phyloP scores from a whole-genome alignment of 92 coral and sea anemone species.

The Epizoanthus scotinus region DNA sequence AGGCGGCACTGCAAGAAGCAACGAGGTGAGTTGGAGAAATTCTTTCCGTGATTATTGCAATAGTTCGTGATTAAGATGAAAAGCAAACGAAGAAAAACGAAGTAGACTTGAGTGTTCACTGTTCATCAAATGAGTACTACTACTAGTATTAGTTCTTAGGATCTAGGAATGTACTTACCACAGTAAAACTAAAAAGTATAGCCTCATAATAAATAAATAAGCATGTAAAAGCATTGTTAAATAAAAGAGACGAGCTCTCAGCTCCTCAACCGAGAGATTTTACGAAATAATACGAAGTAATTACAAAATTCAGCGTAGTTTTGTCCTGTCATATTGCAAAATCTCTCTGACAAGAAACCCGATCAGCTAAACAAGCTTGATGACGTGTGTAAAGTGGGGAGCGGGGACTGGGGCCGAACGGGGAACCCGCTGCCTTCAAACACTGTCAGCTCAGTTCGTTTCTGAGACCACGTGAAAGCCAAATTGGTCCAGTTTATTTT shows the following conservation, averaged over 20 bases:
- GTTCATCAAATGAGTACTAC: not conserved
- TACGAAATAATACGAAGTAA: slow-evolving; percentile 35
- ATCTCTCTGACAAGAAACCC: not conserved
- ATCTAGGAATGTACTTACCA: slow-evolving; percentile 19
- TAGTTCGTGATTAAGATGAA: not conserved
- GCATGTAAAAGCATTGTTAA: not conserved
- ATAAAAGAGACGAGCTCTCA: not conserved
- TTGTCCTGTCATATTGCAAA: slow-evolving; percentile 39
- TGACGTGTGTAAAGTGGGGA: slow-evolving; percentile 28
- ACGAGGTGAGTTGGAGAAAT: not conserved
- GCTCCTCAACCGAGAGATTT: slow-evolving; percentile 36
- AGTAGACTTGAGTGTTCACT: not conserved
- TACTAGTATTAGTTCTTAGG: too few species aligned
- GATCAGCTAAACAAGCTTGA: slow-evolving; percentile 28
- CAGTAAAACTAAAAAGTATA: slow-evolving; percentile 7
- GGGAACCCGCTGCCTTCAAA: slow-evolving; percentile 25
- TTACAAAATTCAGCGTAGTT: slow-evolving; percentile 24
- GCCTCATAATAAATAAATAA: slow-evolving; percentile 12
- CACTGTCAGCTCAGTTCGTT: too few species aligned
- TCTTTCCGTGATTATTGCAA: too few species aligned
- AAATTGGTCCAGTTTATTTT: too few species aligned
- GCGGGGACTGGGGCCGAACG: slow-evolving; percentile 16
- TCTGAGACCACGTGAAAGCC: too few species aligned
- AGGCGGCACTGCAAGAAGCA: not conserved
- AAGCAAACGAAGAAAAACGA: not conserved